Evolutionary conservation across 1,140 invertebrate genomes (phyloP).

Genomic region (Elysia chlorotica): DNA sequence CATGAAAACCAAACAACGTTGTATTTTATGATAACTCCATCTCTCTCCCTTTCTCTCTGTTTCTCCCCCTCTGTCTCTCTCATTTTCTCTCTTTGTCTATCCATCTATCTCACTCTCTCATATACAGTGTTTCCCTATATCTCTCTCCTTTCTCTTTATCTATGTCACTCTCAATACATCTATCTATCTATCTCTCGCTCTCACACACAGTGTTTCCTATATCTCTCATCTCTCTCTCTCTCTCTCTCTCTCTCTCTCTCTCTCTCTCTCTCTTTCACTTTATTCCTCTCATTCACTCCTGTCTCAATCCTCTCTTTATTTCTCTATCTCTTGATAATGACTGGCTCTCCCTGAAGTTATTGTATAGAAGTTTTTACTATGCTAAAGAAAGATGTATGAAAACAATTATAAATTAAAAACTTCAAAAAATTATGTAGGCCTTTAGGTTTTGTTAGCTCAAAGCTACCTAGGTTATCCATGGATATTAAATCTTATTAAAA

Average conservation of each 20-base stretch:
- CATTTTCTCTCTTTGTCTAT: not conserved
- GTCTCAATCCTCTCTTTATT: not conserved
- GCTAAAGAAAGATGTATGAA: too few species aligned
- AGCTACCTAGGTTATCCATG: too few species aligned
- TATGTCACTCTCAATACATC: not conserved
- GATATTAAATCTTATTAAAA: too few species aligned
- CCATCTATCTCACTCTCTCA: not conserved
- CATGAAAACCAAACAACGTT: too few species aligned
- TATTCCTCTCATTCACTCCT: not conserved
- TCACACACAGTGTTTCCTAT: not conserved
- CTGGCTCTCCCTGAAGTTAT: too few species aligned
- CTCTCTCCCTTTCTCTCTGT: not conserved
- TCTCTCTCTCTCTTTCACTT: not conserved
- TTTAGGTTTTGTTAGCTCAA: too few species aligned
- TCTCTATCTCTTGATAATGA: too few species aligned
- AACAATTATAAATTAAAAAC: too few species aligned
- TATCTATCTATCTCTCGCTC: not conserved
- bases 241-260: conserved; percentile 6
- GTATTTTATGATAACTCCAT: too few species aligned
- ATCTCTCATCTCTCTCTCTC: not conserved
- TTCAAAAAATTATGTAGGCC: too few species aligned
- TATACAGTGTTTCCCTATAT: not conserved
- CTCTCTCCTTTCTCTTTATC: not conserved
- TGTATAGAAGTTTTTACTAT: too few species aligned
- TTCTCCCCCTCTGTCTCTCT: not conserved